Evolutionary conservation across 2,888 invertebrate species (phyloP).

Genomic region (Cantharis rufa): DNA sequence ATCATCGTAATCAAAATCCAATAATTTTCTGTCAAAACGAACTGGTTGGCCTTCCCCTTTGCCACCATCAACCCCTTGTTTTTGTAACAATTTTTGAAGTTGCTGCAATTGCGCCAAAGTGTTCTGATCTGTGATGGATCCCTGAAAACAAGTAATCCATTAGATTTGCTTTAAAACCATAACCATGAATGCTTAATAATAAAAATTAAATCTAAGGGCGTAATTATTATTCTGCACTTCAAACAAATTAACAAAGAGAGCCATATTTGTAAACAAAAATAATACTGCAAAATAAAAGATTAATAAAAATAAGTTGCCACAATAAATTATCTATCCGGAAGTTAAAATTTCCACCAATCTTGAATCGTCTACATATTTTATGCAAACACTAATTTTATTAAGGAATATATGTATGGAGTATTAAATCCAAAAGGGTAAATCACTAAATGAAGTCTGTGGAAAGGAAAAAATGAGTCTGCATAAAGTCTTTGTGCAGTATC

Average conservation of each 20-base stretch:
- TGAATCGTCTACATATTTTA: too few relatives aligned
- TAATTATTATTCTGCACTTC: neutral
- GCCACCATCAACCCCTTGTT: slow-evolving; percentile 44
- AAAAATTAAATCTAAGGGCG: neutral
- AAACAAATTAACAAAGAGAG: neutral
- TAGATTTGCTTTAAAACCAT: neutral
- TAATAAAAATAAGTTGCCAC: neutral
- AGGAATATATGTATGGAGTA: too few relatives aligned
- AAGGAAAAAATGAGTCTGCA: too few relatives aligned
- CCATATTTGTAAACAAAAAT: neutral
- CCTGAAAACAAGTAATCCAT: slow-evolving; percentile 36
- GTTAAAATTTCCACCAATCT: too few relatives aligned
- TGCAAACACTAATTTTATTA: too few relatives aligned
- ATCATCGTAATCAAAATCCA: slow-evolving; percentile 91
- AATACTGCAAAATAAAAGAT: neutral
- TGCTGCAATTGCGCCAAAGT: slow-evolving; percentile 64
- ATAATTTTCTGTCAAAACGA: slow-evolving; percentile 81
- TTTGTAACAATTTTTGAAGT: slow-evolving; percentile 63
- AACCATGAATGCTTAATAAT: neutral
- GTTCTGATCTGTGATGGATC: slow-evolving; percentile 44
- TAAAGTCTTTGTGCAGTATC: too few relatives aligned
- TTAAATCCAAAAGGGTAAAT: too few relatives aligned
- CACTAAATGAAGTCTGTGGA: too few relatives aligned
- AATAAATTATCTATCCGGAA: too few relatives aligned
- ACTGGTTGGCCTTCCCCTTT: slow-evolving; percentile 55